Evolutionary conservation across 2,888 invertebrate species (phyloP).

Genomic region (Drosophila lacicola): DNA sequence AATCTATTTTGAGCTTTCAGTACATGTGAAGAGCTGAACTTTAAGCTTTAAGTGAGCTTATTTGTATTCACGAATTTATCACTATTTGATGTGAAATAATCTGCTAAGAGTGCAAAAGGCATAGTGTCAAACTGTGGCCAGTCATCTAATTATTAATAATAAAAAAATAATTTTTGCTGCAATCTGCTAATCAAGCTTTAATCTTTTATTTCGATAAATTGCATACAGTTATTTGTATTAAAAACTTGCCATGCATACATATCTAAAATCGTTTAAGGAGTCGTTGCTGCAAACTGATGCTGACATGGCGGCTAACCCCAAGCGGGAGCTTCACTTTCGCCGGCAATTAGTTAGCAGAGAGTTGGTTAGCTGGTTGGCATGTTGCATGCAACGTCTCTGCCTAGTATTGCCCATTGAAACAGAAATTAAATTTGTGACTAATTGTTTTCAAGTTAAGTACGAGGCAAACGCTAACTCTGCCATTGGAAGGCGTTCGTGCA

Average conservation of each 20-base stretch:
- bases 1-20: too few relatives aligned
- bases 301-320: constrained; percentile 66
- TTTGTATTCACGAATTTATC: too few relatives aligned
- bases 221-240: constrained; percentile 9
- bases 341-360: constrained; percentile 60
- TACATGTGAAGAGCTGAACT: too few relatives aligned
- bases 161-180: too few relatives aligned
- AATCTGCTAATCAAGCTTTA: constrained; percentile 1
- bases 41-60: too few relatives aligned
- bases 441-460: constrained; percentile 68
- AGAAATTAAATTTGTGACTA: constrained; percentile 75
- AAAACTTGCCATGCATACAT: constrained; percentile 1
- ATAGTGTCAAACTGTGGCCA: too few relatives aligned
- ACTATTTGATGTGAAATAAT: too few relatives aligned
- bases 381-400: constrained; percentile 67
- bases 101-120: too few relatives aligned
- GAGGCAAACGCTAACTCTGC: constrained; percentile 41
- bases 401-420: constrained; percentile 38
- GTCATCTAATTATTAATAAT: too few relatives aligned
- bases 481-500: constrained; percentile 59
- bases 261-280: constrained; percentile 17
- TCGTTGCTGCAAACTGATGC: constrained; percentile 59
- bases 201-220: constrained; percentile 3
- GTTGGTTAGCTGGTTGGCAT: constrained; percentile 45
- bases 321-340: constrained; percentile 54